Percentiles rank a stretch among this genome's conserved stretches.
phyloP scores from a whole-genome alignment of 2,113 vertebrate species.

The Myocastor coypus region DNA sequence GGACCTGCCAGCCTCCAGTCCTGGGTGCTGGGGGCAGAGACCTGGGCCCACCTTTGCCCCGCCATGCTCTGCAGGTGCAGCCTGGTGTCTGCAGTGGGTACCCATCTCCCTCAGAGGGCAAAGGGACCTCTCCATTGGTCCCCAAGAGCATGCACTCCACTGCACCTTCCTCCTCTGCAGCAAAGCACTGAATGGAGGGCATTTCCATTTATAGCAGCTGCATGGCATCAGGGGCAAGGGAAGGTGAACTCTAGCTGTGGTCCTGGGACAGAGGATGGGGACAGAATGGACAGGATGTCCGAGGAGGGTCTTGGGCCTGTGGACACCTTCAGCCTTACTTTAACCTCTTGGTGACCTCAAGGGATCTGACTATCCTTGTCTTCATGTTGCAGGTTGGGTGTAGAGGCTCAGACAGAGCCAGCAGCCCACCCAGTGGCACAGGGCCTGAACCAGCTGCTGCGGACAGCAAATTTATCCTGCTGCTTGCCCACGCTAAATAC shows the following conservation, averaged over 20 bases:
- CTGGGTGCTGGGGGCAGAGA: too few species aligned
- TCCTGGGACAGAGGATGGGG: fast-evolving
- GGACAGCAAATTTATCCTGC: fast-evolving
- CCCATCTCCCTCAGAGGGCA: not conserved
- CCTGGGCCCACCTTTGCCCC: not conserved
- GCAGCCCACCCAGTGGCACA: not conserved
- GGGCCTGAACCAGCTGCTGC: not conserved
- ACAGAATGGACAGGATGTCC: fast-evolving
- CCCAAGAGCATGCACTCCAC: not conserved
- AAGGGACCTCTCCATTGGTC: not conserved
- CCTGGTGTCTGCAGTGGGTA: not conserved
- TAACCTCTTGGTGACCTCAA: not conserved
- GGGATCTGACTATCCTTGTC: not conserved
- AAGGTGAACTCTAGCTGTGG: not conserved
- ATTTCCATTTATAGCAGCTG: not conserved
- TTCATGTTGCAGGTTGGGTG: not conserved
- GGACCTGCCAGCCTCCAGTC: not conserved
- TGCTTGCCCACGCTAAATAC: not conserved
- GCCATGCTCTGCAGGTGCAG: too few species aligned
- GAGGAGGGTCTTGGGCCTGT: not conserved
- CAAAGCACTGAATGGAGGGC: not conserved
- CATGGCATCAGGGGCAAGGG: not conserved
- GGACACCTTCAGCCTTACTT: not conserved
- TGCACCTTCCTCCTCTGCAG: not conserved
- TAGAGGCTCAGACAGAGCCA: not conserved